Percentiles rank a stretch among this genome's conserved stretches.
phyloP scores from a whole-genome alignment of 53 echinoderm and acorn worm species.

The Luidia sarsii region DNA sequence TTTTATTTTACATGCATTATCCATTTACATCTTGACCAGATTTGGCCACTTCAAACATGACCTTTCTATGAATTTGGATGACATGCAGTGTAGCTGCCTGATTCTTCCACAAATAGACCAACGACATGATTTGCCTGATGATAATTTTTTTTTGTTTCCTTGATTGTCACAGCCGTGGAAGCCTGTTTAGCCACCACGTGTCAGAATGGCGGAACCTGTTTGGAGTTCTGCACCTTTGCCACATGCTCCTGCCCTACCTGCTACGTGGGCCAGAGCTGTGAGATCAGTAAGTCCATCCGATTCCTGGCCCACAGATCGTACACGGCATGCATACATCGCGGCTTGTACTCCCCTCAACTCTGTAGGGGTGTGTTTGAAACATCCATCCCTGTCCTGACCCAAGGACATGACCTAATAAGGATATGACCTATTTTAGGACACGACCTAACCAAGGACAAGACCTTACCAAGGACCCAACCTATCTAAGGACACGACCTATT shows the following conservation, averaged over 20 bases:
- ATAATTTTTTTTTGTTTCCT: too few relatives aligned
- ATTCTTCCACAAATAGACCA: not conserved
- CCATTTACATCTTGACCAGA: too few relatives aligned
- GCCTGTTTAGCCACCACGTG: constrained; percentile 34
- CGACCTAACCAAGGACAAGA: too few relatives aligned
- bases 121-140: not conserved
- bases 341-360: too few relatives aligned
- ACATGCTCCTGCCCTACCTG: constrained; percentile 70
- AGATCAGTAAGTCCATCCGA: constrained; percentile 66
- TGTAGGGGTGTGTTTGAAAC: too few relatives aligned
- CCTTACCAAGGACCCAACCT: too few relatives aligned
- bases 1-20: too few relatives aligned
- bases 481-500: too few relatives aligned
- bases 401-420: too few relatives aligned
- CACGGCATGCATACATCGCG: too few relatives aligned
- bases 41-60: not conserved
- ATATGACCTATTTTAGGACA: too few relatives aligned
- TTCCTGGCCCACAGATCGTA: not conserved
- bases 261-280: constrained; percentile 72
- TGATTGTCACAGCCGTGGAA: constrained; percentile 38
- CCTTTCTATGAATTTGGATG: not conserved
- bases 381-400: too few relatives aligned
- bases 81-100: not conserved
- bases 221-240: constrained; percentile 41
- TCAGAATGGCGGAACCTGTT: constrained; percentile 72